Evolutionary conservation across 1,140 invertebrate species (phyloP), one percentile per base, ranked within the genome.

Genomic region (Galleria mellonella): DNA sequence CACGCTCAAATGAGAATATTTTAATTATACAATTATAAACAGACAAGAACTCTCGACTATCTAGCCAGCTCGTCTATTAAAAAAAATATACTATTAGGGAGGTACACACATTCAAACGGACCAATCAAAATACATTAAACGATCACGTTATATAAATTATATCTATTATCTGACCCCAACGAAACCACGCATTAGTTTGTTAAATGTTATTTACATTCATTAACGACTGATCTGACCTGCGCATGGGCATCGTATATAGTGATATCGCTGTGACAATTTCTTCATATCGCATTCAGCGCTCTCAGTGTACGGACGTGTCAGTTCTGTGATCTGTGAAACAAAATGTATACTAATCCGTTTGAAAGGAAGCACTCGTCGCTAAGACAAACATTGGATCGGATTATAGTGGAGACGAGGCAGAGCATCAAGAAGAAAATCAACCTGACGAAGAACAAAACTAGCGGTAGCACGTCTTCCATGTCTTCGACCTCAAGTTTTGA

Each of bases 321-420:
- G 17, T 50, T 32, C 31, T 23, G 29, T 27, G 14, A 15, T 30
- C n/a, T 43, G 47, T 39, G 38, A 45, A 43, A 39, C 28, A 77
- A 55, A 50, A 84, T 85, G 81, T 85, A 65, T 44, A 82, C 81
- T 49, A 85, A 85, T 52, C 81, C 81, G 9, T 85, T 85, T 38
- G 81, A 85, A 42, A 67, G 82, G 32, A 85, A 85, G 43, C 82
- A 85, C 42, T 85, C 82, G 0, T 68, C 63, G n/a, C 37, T 85
- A 47, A 68, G 75, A 53, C 78, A 85, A 43, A 63, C 72, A 36
- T 58, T 85, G 15, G 82, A 83, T 52, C 69, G 67, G 33, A 51
- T 85, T 33, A 74, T 85, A 32, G 69, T 67, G 5, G 75, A 77
- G 33, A 61, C 75, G 1, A 66, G 70, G 29, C 47, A 79, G 0